Evolutionary conservation across 2,113 vertebrate genomes (phyloP).

Genomic region (Leuciscus idus): DNA sequence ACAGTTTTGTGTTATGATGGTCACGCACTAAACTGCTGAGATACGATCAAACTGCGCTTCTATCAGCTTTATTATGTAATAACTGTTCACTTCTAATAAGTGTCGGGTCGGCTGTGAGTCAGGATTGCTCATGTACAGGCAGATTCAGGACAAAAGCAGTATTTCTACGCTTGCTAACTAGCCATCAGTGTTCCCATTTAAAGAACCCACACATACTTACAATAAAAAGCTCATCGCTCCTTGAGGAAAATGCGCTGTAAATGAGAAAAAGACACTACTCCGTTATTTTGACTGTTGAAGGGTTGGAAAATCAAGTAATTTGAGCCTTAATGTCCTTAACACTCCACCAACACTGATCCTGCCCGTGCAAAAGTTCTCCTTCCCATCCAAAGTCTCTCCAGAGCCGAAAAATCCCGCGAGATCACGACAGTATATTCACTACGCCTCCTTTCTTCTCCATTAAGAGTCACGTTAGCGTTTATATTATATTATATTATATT

Average conservation of each 20-base stretch:
- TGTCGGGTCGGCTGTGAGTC: neutral
- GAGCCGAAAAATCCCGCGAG: slow-evolving; percentile 50
- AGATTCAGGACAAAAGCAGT: slow-evolving; percentile 22
- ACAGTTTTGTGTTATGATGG: neutral
- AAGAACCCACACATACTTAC: slow-evolving; percentile 53
- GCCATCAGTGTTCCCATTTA: neutral
- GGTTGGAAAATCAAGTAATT: neutral
- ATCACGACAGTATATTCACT: neutral
- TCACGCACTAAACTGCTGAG: neutral
- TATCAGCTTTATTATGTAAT: neutral
- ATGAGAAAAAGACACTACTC: neutral
- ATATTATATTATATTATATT: no score
- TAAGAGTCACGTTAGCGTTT: neutral
- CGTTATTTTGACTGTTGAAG: neutral
- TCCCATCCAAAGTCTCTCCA: slow-evolving; percentile 58
- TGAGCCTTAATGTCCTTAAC: neutral
- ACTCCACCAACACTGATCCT: slow-evolving; percentile 8
- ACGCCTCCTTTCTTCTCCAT: neutral
- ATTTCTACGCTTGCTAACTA: slow-evolving; percentile 34
- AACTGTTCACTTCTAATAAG: neutral
- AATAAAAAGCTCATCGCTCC: slow-evolving; percentile 67
- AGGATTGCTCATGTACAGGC: neutral
- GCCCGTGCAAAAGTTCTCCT: slow-evolving; percentile 61
- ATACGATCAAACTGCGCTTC: neutral
- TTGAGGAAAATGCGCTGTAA: slow-evolving; percentile 4